These are phyloP conservation scores for Phocides pigmalion DNA, from an alignment of 1,140 invertebrate genomes.

Conservation along the genomic window DNA sequence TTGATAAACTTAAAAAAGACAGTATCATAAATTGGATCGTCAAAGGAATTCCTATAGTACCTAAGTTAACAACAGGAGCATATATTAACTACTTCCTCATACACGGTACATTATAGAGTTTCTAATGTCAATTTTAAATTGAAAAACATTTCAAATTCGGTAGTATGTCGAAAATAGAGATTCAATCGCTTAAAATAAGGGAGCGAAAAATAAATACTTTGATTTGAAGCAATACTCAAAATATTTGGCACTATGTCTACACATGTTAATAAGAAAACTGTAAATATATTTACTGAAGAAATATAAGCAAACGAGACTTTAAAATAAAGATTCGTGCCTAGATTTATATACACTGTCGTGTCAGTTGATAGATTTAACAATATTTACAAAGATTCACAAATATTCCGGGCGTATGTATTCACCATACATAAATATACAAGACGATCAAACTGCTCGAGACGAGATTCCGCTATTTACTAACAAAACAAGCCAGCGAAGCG, in stretches of 20 bases:
- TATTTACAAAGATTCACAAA: conserved; percentile 78
- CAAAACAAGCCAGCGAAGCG: conserved; percentile 33
- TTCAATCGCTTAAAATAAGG: neutral
- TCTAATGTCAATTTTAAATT: conserved; percentile 17
- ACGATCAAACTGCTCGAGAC: neutral
- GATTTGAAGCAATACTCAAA: conserved; percentile 51
- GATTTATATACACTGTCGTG: conserved; percentile 57
- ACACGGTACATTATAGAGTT: conserved; percentile 3
- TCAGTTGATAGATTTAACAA: conserved; percentile 70
- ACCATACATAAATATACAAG: neutral
- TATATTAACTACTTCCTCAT: conserved; percentile 21
- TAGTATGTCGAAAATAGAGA: conserved; percentile 8
- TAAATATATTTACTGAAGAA: conserved; percentile 58
- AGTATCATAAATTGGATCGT: conserved; percentile 2
- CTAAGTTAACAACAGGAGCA: conserved; percentile 19
- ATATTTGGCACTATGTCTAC: conserved; percentile 74
- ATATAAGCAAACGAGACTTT: conserved; percentile 59
- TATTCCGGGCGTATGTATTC: conserved; percentile 29
- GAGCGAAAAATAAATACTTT: neutral
- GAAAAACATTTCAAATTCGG: conserved; percentile 2
- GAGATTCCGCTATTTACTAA: conserved; percentile 36
- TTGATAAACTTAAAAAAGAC: conserved; percentile 14
- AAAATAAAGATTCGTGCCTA: conserved; percentile 64
- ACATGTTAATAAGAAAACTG: conserved; percentile 54
- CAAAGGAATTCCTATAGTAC: conserved; percentile 14